Conservation (phyloP, 1,140 invertebrate species). For the Onthophagus taurus region DNA sequence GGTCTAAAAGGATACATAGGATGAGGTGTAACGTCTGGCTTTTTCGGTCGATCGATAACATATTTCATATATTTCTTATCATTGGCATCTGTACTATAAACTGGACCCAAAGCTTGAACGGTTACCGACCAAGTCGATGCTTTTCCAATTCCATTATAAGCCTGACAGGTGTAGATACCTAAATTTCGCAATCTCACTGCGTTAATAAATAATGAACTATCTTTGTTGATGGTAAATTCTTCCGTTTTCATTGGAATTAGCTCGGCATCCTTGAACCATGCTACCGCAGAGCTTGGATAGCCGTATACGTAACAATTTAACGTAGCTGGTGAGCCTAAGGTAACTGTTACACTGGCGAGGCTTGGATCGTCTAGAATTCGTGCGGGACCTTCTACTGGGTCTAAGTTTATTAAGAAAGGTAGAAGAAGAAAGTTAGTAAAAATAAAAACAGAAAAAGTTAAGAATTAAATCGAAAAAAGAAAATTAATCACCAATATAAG, state of each 20-base stretch:
- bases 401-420: conserved; percentile 7
- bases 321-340: conserved; percentile 56
- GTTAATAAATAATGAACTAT: conserved; percentile 64
- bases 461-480: background rate
- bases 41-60: conserved; percentile 42
- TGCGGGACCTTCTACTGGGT: conserved; percentile 33
- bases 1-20: conserved; percentile 40
- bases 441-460: background rate
- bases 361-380: conserved; percentile 45
- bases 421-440: conserved; percentile 5
- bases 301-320: conserved; percentile 77
- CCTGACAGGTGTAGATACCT: conserved; percentile 75
- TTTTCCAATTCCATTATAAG: conserved; percentile 71
- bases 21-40: conserved; percentile 23
- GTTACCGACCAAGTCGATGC: conserved; percentile 65
- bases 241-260: conserved; percentile 58
- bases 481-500: background rate
- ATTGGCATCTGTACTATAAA: conserved; percentile 39
- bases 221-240: conserved; percentile 62
- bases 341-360: conserved; percentile 52
- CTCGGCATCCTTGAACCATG: conserved; percentile 74
- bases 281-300: conserved; percentile 67
- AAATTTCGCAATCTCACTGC: conserved; percentile 59
- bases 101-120: conserved; percentile 58
- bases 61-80: conserved; percentile 46